Conservation (phyloP, 2,797 vertebrate genomes). For the Pantherophis alleghaniensis region DNA sequence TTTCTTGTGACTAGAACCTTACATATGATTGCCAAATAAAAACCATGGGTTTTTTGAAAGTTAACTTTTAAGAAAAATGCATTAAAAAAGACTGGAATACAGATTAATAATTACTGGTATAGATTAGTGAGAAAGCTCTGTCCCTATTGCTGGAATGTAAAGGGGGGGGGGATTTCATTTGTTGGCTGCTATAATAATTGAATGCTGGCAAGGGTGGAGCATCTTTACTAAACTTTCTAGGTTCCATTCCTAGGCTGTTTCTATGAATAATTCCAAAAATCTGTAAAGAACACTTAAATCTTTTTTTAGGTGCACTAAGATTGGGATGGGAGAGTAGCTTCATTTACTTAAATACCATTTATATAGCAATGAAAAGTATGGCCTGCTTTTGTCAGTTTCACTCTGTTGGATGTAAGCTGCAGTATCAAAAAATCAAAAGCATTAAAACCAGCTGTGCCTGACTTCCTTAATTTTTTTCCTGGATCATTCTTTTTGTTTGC, state of each 20-base stretch:
- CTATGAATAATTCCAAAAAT: conserved; percentile 42
- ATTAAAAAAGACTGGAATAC: conserved; percentile 20
- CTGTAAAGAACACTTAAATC: conserved; percentile 9
- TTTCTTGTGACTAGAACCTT: not conserved
- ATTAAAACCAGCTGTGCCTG: not conserved
- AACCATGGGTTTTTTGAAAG: not conserved
- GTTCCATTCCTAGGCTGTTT: conserved; percentile 43
- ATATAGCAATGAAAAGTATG: conserved; percentile 25
- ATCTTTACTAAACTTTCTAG: not conserved
- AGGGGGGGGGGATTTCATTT: not conserved
- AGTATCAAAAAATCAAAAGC: not conserved
- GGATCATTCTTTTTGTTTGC: not conserved
- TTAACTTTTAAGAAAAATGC: not conserved
- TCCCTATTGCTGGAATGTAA: not conserved
- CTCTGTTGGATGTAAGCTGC: not conserved
- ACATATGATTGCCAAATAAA: not conserved
- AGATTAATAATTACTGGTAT: not conserved
- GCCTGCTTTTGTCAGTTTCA: conserved; percentile 35
- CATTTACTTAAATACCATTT: conserved; percentile 32
- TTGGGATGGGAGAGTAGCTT: not conserved
- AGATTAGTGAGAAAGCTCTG: not conserved
- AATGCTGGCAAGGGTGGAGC: not conserved
- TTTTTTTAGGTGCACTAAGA: conserved; percentile 22
- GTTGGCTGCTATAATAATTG: not conserved
- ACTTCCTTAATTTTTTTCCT: conserved; percentile 10